Evolutionary conservation across 2,113 vertebrate genomes (phyloP).

Genomic region (Plectropomus leopardus): DNA sequence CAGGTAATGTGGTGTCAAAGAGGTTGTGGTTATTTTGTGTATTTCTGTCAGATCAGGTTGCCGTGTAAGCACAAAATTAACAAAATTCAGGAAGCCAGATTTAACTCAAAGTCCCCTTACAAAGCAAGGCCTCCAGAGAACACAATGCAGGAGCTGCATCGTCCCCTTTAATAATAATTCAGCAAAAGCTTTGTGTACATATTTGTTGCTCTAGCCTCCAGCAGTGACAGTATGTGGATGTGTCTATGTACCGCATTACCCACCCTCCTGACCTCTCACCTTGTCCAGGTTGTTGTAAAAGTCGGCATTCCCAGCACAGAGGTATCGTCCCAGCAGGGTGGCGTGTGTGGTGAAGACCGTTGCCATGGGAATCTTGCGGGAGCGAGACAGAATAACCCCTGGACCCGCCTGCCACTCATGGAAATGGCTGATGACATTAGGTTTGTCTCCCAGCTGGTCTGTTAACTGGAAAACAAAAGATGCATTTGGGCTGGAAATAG

Average conservation of each 20-base stretch:
- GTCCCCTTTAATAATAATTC: not conserved
- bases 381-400: conserved; percentile 90
- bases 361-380: conserved; percentile 90
- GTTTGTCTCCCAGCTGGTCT: conserved; percentile 86
- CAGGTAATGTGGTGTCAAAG: too few species aligned
- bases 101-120: not conserved
- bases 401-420: conserved; percentile 97
- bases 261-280: conserved; percentile 75
- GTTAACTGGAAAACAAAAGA: conserved; percentile 85
- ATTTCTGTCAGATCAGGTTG: too few species aligned
- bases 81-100: too few species aligned
- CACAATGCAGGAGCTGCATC: not conserved
- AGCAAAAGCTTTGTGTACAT: not conserved
- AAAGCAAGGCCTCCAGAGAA: not conserved
- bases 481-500: not conserved
- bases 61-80: too few species aligned
- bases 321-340: conserved; percentile 93
- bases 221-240: not conserved
- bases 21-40: too few species aligned
- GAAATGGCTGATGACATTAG: conserved; percentile 91
- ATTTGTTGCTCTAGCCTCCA: not conserved
- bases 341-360: conserved; percentile 97
- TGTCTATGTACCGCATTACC: not conserved
- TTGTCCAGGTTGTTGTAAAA: conserved; percentile 97
- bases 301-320: conserved; percentile 95